Evolutionary conservation across 1,140 invertebrate genomes (phyloP).

Genomic region (Cydia amplana): DNA sequence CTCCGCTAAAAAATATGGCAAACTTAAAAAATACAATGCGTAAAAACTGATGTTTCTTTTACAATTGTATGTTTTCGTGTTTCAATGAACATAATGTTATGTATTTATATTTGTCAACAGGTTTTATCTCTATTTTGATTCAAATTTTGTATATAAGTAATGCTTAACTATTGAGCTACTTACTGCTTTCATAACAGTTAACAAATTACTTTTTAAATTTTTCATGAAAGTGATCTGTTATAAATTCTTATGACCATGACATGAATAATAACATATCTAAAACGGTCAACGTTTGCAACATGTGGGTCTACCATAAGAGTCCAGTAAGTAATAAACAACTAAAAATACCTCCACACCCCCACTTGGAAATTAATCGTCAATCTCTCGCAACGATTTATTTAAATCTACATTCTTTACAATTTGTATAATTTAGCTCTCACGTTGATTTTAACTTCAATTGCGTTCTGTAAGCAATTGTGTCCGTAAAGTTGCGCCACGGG

Average conservation of each 20-base stretch:
- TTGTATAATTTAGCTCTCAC: slow-evolving; percentile 3
- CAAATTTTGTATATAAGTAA: too few relatives aligned
- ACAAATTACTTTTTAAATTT: too few relatives aligned
- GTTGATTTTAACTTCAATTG: slow-evolving; percentile 16
- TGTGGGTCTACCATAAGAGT: background rate
- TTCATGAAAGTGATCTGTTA: too few relatives aligned
- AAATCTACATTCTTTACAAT: background rate
- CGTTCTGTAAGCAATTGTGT: background rate
- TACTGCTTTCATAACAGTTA: too few relatives aligned
- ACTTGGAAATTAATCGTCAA: background rate
- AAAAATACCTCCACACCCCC: background rate
- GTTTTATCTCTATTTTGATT: too few relatives aligned
- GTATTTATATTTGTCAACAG: too few relatives aligned
- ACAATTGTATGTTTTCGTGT: too few relatives aligned
- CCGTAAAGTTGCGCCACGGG: background rate
- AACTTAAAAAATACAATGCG: too few relatives aligned
- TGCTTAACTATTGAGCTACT: too few relatives aligned
- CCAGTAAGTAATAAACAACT: background rate
- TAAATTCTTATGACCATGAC: background rate
- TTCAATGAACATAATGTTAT: too few relatives aligned
- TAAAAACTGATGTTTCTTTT: too few relatives aligned
- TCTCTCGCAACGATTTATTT: background rate
- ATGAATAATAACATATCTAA: background rate
- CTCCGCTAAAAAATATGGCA: too few relatives aligned
- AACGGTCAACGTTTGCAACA: background rate